Evolutionary conservation across 2,797 vertebrate species (phyloP).

Genomic region (Heteromormyrus szaboi): DNA sequence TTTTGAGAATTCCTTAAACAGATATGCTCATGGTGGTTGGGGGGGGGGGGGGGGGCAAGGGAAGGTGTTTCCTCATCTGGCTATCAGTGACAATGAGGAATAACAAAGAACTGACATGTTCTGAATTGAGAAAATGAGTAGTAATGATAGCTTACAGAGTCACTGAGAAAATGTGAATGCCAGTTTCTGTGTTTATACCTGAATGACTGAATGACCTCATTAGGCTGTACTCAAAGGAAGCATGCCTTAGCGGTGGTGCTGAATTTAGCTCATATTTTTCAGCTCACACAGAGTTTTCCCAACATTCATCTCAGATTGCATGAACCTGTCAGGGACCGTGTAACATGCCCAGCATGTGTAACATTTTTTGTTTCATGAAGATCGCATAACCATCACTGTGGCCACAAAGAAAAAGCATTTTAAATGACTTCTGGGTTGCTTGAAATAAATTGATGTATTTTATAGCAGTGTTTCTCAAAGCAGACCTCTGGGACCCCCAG

Average conservation of each 20-base stretch:
- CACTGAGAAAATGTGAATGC: background rate
- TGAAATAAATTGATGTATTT: background rate
- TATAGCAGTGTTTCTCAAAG: background rate
- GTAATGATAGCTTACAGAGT: background rate
- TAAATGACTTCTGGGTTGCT: background rate
- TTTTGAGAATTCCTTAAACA: background rate
- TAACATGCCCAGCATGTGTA: background rate
- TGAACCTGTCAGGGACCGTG: background rate
- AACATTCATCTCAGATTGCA: background rate
- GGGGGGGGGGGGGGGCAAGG: too few relatives aligned
- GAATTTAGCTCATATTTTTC: background rate
- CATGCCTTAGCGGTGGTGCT: background rate
- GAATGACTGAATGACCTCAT: background rate
- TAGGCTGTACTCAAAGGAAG: background rate
- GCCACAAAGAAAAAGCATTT: background rate
- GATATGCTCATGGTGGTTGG: background rate
- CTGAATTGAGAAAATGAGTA: background rate
- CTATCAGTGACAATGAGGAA: background rate
- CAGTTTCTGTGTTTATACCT: background rate
- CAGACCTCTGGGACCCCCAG: background rate
- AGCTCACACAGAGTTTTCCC: background rate
- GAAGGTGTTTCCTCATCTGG: background rate
- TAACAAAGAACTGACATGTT: background rate
- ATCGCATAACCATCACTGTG: background rate
- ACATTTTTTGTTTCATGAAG: background rate